Evolutionary conservation across 2,797 vertebrate species (phyloP), one percentile per base, ranked within the genome.

Genomic region (Phataginus tetradactyla): DNA sequence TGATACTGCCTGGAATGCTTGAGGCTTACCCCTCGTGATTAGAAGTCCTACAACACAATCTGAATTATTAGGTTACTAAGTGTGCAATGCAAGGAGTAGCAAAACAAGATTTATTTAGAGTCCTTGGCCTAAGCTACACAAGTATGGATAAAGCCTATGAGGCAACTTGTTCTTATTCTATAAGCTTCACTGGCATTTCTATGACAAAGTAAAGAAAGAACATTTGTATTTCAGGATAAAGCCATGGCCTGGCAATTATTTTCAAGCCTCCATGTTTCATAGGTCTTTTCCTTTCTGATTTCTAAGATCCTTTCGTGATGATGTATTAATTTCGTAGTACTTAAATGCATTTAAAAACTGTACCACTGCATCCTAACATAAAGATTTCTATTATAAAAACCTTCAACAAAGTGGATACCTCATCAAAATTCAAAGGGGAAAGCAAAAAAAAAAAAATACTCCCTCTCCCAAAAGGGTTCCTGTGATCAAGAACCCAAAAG

Each of bases 161-260:
- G 10, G 59, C 63, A 51, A 81, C 29, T 42, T 51, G 34, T 68
- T 68, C 7, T 39, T 77, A 68, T 45, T 72, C 42, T 75, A 23
- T 32, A 84, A 84, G 84, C 4, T 85, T 94, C 57, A n/a, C 14
- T 57, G 45, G 34, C 69, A 86, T 91, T 92, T 88, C 57, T 89
- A 53, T 20, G 25, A 85, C 57, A 83, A 91, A 91, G 53, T 69
- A 86, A 68, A 96, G 25, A 79, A 91, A 84, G 55, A 55, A 29
- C 25, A 68, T 72, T 61, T 86, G 20, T 80, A 64, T 85, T 66
- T 86, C 69, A 78, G 42, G 63, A 69, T 49, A 95, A 96, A 93
- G 8, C 13, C 13, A 83, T 59, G 39, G 86, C 21, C 66, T 53
- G 69, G 37, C 49, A 88, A 78, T 25, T 57, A 9, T 90, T 71